Evolutionary conservation across 2,113 vertebrate species (phyloP), one percentile per base, ranked within the genome.

Genomic region (Erpornis zantholeuca): DNA sequence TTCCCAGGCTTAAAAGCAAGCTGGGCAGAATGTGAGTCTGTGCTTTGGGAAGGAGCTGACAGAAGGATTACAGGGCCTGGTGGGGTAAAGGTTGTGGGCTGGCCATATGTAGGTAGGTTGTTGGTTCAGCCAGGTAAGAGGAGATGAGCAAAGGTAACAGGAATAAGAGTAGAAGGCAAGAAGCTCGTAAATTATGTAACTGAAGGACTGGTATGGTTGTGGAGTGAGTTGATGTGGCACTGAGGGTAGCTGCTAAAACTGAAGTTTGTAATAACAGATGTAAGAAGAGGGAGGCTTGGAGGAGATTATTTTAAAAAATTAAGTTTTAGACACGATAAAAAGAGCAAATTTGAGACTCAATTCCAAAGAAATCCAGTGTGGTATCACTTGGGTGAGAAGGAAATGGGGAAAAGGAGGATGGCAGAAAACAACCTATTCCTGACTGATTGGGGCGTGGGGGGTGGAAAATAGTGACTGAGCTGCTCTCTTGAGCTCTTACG

Each of bases 151-250:
- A 47, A 82, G 90, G 88, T 88, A 82, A 95, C 1, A 90, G 77
- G 88, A 90, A 92, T 82, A 88, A 82, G 94, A 88, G 44, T 2
- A 68, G 86, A 86, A 65, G 88, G 85, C 57, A 88, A 96, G 90
- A 73, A 83, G 88, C 91, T 78, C 29, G 8, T 95, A 86, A 94
- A 94, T 92, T 88, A 94, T 94, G 88, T 69, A 92, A 86, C 59
- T 12, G 7, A 71, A 82, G 60, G 77, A 18, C 83, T 38, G 6
- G 75, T 15, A 3, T 10, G 57, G 15, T 8, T 40, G 73, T 52
- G 57, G 75, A 49, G 54, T 24, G 82, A 79, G 70, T 20, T 76
- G 84, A 57, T 82, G 90, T 87, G 73, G 86, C 73, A 66, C 72
- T 22, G 53, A 88, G 73, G 61, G 70, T 29, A 69, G 82, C 69